A percentile compares a stretch with the other conserved stretches of the same genome.
phyloP scores from a whole-genome alignment of 2,888 invertebrate species.

The Myopa tessellatipennis region DNA sequence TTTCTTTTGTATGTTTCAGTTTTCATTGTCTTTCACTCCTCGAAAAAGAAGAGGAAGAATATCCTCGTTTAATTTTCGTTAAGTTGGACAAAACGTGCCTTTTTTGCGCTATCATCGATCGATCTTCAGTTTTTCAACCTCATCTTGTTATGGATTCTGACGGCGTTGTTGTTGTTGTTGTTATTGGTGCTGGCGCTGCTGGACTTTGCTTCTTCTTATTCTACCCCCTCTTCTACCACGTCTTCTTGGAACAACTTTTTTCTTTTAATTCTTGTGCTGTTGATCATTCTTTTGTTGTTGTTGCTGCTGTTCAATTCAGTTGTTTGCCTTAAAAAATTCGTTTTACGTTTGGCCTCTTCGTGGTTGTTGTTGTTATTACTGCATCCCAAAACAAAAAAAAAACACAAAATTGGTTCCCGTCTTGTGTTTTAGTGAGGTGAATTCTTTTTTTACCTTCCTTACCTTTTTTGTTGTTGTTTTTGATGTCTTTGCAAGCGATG shows the following conservation, averaged over 20 bases:
- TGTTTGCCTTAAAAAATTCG: slow-evolving; percentile 54
- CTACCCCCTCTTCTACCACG: neutral
- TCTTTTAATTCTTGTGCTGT: slow-evolving; percentile 45
- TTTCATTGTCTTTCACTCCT: too few species aligned
- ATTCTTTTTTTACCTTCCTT: slow-evolving; percentile 43
- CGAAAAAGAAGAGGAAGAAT: neutral
- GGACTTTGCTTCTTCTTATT: slow-evolving; percentile 17
- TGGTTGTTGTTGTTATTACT: slow-evolving; percentile 19
- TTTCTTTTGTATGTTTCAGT: neutral
- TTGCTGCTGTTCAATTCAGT: slow-evolving; percentile 46
- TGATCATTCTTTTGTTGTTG: slow-evolving; percentile 42
- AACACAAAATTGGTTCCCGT: slow-evolving; percentile 1
- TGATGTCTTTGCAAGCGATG: slow-evolving; percentile 15
- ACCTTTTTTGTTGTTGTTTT: slow-evolving; percentile 23
- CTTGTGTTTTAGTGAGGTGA: slow-evolving; percentile 13
- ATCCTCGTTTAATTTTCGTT: slow-evolving; percentile 22
- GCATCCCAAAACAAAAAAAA: slow-evolving; percentile 26
- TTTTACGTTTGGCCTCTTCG: slow-evolving; percentile 46
- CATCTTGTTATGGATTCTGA: neutral
- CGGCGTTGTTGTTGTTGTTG: neutral
- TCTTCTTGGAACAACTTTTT: neutral
- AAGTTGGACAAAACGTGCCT: slow-evolving; percentile 38
- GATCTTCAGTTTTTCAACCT: slow-evolving; percentile 26
- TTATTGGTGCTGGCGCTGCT: neutral
- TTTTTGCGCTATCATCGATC: slow-evolving; percentile 17